These are phyloP conservation scores for Fringilla coelebs DNA, from an alignment of 2,797 vertebrate genomes.

Conservation along the genomic window DNA sequence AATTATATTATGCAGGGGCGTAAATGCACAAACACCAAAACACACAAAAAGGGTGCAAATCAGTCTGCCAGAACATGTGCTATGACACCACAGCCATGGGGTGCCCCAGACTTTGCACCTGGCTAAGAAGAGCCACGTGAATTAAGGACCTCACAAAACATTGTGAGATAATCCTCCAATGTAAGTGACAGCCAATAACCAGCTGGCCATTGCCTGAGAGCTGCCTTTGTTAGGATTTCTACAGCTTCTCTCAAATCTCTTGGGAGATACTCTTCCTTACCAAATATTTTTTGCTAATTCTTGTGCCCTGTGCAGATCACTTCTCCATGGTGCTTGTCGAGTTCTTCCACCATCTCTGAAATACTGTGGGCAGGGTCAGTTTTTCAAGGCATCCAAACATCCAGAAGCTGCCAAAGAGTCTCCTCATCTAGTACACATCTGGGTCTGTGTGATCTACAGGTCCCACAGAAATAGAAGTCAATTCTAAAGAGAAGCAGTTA, in stretches of 20 bases:
- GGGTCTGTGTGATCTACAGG: background rate
- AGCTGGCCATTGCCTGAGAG: background rate
- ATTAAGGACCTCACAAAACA: background rate
- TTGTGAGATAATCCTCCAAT: background rate
- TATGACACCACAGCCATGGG: background rate
- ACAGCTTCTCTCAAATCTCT: background rate
- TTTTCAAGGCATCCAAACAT: background rate
- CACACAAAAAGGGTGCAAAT: background rate
- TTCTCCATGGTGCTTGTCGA: rapidly evolving
- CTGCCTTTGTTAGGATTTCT: background rate
- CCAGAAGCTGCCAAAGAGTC: background rate
- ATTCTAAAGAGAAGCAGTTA: background rate
- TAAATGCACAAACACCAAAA: background rate
- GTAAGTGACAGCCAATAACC: background rate
- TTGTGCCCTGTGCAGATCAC: background rate
- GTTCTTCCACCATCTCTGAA: background rate
- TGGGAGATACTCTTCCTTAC: background rate
- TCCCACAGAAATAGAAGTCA: background rate
- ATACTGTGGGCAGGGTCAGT: background rate
- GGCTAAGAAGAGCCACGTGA: background rate
- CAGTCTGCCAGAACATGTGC: background rate
- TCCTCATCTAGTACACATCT: background rate
- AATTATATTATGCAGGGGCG: background rate
- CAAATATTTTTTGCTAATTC: background rate
- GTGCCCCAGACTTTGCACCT: background rate